Evolutionary conservation across 2,797 vertebrate genomes (phyloP), one percentile per base, ranked within the genome.

Genomic region (Crocodylus rhombifer): DNA sequence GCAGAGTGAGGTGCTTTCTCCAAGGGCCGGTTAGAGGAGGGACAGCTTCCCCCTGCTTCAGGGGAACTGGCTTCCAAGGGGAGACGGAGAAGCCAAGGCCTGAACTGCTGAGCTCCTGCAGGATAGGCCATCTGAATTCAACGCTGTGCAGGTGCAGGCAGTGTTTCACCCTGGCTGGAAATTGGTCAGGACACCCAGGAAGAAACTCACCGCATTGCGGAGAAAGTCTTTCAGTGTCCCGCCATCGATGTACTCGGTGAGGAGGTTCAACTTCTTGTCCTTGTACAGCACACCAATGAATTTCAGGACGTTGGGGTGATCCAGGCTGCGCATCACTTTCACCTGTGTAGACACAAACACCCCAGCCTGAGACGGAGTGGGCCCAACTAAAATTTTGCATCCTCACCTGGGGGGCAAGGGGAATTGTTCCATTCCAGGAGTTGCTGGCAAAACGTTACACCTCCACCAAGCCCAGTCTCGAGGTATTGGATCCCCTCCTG

Each of bases 231-330:
- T 99, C 90, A 99, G 97, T 0, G 99, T 99, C 92, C 99, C 99
- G 61, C 99, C 99, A 81, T 99, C 98, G 3, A 99, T 99, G 95
- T 98, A 99, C 97, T 99, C 99, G 0, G 99, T 99, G 92, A 99
- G 98, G 69, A 99, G 97, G 95, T 99, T 99, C 67, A 99, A 98
- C 96, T 97, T 99, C 97, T 99, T 99, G 97, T 99, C 99, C 96
- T 99, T 99, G 97, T 99, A 99, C 0, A 99, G 97, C 79, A 99
- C 99, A 2, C 99, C 99, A 1, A 99, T 99, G 97, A 99, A 99
- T 97, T 98, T 99, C 90, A 99, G 97, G 77, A 99, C 99, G 0
- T 99, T 99, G 80, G 99, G 99, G 89, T 99, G 99, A 89, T 99
- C 99, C 65, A 99, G 97, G 95, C 98, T 98, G 62, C 99, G 98